Conservation (phyloP, 1,140 invertebrate species). For the Camponotus floridanus region DNA sequence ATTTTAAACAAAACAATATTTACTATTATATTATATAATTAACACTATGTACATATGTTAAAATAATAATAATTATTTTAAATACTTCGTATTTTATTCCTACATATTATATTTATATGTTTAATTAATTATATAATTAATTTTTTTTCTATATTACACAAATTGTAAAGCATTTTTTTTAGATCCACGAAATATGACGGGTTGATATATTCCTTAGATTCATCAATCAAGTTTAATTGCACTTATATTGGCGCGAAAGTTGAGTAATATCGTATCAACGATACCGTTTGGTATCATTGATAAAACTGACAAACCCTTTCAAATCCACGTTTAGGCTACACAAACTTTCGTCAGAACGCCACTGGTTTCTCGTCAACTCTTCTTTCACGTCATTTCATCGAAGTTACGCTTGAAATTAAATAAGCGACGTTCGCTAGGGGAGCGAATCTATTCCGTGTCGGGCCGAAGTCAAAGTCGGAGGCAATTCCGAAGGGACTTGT, state of each 20-base stretch:
- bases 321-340: conserved; percentile 18
- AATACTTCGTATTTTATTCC: neutral
- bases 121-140: conserved; percentile 8
- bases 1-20: neutral
- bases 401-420: conserved; percentile 44
- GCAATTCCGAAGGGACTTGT: neutral
- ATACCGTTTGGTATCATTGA: neutral
- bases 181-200: neutral
- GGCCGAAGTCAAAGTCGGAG: neutral
- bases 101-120: neutral
- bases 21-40: neutral
- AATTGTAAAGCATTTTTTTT: neutral
- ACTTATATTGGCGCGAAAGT: neutral
- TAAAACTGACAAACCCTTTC: conserved; percentile 5
- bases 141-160: neutral
- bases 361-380: neutral
- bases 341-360: conserved; percentile 9
- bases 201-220: neutral
- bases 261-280: neutral
- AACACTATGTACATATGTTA: neutral
- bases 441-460: conserved; percentile 25
- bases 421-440: neutral
- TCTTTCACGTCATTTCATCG: conserved; percentile 34
- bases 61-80: neutral
- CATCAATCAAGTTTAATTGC: neutral